Conservation (phyloP, 2,113 vertebrate genomes). For the Coryphaenoides rupestris region DNA sequence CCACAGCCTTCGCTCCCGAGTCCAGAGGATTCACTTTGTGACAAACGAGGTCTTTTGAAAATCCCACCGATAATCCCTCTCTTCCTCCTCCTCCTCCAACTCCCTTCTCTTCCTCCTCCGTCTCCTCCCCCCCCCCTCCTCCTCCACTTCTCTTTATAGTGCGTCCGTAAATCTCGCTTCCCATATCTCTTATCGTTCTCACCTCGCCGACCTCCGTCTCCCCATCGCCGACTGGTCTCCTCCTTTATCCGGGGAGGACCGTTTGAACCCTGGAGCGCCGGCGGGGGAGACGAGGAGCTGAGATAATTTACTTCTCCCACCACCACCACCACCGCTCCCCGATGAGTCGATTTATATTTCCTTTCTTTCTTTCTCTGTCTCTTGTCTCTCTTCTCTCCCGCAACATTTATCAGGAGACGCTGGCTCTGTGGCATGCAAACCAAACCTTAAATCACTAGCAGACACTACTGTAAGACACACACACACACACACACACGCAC, state of each 20-base stretch:
- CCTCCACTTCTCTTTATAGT: not conserved
- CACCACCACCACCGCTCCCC: too few species aligned
- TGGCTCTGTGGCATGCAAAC: constrained; percentile 7
- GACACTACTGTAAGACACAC: constrained; percentile 22
- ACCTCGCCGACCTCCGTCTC: constrained; percentile 11
- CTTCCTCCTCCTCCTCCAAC: not conserved
- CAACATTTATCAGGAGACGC: not conserved
- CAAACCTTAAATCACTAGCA: constrained; percentile 37
- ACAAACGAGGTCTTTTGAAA: too few species aligned
- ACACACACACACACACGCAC: not conserved
- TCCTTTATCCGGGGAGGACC: too few species aligned
- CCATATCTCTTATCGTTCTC: constrained; percentile 14
- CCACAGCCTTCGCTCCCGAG: too few species aligned
- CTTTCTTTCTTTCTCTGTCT: not conserved
- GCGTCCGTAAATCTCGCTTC: constrained; percentile 15
- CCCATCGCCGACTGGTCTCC: not conserved
- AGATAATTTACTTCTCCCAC: too few species aligned
- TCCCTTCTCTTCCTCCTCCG: not conserved
- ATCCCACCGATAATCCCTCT: not conserved
- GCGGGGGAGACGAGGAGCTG: too few species aligned
- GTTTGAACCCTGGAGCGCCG: too few species aligned
- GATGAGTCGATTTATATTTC: not conserved
- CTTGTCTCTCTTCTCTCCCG: not conserved
- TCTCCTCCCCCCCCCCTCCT: constrained; percentile 2
- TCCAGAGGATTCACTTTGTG: too few species aligned